These are phyloP conservation scores for Muschampia plurimacula DNA, from an alignment of 2,888 invertebrate genomes.

Conservation along the genomic window DNA sequence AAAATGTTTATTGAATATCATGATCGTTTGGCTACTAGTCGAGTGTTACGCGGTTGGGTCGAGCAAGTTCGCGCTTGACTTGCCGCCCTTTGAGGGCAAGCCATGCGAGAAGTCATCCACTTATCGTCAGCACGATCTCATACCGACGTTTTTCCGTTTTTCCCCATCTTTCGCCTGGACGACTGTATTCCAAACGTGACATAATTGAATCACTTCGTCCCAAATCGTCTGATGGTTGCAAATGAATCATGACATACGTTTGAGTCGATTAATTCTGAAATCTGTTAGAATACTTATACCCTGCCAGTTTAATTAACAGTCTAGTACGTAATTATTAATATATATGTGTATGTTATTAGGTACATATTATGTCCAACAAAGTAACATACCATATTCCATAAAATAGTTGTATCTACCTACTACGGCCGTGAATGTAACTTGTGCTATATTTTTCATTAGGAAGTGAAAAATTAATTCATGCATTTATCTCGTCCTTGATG, in stretches of 20 bases:
- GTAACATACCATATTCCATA: background rate
- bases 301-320: background rate
- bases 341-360: too few relatives aligned
- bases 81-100: conserved; percentile 79
- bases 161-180: conserved; percentile 77
- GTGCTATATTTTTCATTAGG: background rate
- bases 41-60: conserved; percentile 47
- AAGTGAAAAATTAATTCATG: conserved; percentile 3
- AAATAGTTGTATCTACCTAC: too few relatives aligned
- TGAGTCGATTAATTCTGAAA: conserved; percentile 19
- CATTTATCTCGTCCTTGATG: background rate
- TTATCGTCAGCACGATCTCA: conserved; percentile 80
- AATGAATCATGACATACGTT: conserved; percentile 76
- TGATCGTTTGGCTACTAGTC: conserved; percentile 47
- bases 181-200: conserved; percentile 71
- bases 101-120: conserved; percentile 84
- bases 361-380: background rate
- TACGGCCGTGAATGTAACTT: too few relatives aligned
- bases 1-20: conserved; percentile 50
- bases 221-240: conserved; percentile 63
- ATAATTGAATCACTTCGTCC: conserved; percentile 79
- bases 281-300: background rate
- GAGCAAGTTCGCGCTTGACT: conserved; percentile 64
- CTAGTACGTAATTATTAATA: too few relatives aligned
- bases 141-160: conserved; percentile 83